These are phyloP conservation scores for Dicaeum eximium DNA, from an alignment of 2,113 vertebrate genomes.

Conservation along the genomic window DNA sequence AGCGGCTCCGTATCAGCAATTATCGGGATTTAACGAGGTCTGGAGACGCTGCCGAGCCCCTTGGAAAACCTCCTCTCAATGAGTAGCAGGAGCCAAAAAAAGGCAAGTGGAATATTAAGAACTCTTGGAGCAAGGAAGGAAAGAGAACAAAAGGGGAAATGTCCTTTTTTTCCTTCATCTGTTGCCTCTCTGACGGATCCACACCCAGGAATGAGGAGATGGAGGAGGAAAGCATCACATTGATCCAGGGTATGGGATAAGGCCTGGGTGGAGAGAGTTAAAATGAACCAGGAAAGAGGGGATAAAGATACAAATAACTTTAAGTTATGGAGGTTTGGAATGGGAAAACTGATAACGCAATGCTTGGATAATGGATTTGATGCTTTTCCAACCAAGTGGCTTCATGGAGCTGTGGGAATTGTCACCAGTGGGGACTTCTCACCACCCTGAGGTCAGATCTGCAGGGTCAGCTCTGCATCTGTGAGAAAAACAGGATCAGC, in stretches of 20 bases:
- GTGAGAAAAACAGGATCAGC: background rate
- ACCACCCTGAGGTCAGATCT: background rate
- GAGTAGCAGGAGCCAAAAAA: background rate
- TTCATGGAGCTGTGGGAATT: background rate
- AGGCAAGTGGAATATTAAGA: constrained; percentile 36
- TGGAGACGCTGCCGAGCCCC: background rate
- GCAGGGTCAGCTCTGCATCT: background rate
- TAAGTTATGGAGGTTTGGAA: background rate
- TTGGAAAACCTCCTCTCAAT: constrained; percentile 9
- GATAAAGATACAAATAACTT: background rate
- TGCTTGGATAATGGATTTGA: background rate
- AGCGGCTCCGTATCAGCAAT: background rate
- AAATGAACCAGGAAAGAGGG: background rate
- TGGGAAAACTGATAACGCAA: fast-evolving
- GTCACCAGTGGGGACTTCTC: too few relatives aligned
- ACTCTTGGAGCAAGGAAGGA: background rate
- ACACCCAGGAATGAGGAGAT: fast-evolving
- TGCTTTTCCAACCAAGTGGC: background rate
- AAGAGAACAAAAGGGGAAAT: background rate
- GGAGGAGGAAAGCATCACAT: fast-evolving
- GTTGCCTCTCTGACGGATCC: background rate
- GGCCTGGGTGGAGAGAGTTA: background rate
- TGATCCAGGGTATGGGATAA: background rate
- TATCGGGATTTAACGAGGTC: background rate
- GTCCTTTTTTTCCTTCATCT: background rate